Evolutionary conservation across 2,113 vertebrate species (phyloP).

Genomic region (Corythaixoides concolor): DNA sequence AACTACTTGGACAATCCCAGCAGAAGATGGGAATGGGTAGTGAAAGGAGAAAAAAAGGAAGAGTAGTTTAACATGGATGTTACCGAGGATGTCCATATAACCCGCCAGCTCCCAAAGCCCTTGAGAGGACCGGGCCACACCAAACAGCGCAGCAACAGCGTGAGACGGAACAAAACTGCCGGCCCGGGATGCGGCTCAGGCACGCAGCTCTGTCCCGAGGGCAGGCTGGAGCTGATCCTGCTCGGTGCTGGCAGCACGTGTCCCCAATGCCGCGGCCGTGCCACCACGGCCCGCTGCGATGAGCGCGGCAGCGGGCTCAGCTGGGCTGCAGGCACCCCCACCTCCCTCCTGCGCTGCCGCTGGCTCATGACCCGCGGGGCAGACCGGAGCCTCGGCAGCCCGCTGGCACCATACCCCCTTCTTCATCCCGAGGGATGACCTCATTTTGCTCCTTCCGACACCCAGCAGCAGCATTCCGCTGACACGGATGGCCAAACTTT

Average conservation of each 20-base stretch:
- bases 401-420: background rate
- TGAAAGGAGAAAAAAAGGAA: background rate
- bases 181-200: background rate
- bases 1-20: background rate
- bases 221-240: background rate
- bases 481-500: background rate
- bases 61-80: background rate
- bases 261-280: background rate
- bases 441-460: background rate
- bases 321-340: background rate
- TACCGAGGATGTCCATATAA: background rate
- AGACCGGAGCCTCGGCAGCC: too few relatives aligned
- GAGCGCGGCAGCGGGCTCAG: background rate
- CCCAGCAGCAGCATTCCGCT: background rate
- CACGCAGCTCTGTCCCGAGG: background rate
- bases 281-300: background rate
- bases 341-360: background rate
- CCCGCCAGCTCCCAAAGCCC: background rate
- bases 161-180: background rate
- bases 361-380: too few relatives aligned
- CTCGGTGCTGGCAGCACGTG: background rate
- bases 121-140: fast-evolving
- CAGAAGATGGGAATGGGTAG: background rate
- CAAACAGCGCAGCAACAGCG: background rate
- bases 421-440: fast-evolving